phyloP scores from a whole-genome alignment of 2,888 invertebrate species.

The Watsonalla binaria region DNA sequence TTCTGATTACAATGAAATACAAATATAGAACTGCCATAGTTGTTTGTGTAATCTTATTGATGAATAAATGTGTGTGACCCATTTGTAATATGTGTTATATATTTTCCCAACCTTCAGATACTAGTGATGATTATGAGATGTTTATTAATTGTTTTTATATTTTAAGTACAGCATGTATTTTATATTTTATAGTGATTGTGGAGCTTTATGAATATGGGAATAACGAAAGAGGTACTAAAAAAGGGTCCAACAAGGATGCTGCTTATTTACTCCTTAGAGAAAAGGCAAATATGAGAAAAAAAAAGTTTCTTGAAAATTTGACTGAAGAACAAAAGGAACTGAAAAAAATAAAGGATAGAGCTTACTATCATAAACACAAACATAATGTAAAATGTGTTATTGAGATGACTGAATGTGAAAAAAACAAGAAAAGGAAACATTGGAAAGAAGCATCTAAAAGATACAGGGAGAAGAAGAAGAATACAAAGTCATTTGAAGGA shows the following conservation, averaged over 20 bases:
- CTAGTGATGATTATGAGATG: too few relatives aligned
- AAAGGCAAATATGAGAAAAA: conserved; percentile 24
- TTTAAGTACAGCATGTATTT: too few relatives aligned
- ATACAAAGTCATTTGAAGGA: too few relatives aligned
- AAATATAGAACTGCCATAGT: too few relatives aligned
- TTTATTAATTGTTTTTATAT: too few relatives aligned
- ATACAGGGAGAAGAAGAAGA: background rate
- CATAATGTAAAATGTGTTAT: conserved; percentile 10
- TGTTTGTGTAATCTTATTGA: too few relatives aligned
- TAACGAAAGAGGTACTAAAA: conserved; percentile 9
- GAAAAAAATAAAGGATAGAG: conserved; percentile 22
- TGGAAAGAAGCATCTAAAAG: background rate
- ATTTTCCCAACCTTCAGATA: too few relatives aligned
- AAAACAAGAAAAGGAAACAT: conserved; percentile 6
- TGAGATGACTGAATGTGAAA: conserved; percentile 8
- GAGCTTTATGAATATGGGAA: background rate
- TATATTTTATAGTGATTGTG: too few relatives aligned
- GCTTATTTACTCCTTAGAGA: conserved; percentile 21
- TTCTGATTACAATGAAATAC: too few relatives aligned
- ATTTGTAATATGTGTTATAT: too few relatives aligned
- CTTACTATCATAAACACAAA: conserved; percentile 11
- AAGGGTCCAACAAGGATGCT: conserved; percentile 10
- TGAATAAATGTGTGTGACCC: too few relatives aligned
- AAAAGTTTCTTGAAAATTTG: conserved; percentile 22
- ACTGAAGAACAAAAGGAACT: conserved; percentile 23